These are phyloP conservation scores for Lepus europaeus DNA, from an alignment of 2,113 vertebrate species.

Conservation along the genomic window DNA sequence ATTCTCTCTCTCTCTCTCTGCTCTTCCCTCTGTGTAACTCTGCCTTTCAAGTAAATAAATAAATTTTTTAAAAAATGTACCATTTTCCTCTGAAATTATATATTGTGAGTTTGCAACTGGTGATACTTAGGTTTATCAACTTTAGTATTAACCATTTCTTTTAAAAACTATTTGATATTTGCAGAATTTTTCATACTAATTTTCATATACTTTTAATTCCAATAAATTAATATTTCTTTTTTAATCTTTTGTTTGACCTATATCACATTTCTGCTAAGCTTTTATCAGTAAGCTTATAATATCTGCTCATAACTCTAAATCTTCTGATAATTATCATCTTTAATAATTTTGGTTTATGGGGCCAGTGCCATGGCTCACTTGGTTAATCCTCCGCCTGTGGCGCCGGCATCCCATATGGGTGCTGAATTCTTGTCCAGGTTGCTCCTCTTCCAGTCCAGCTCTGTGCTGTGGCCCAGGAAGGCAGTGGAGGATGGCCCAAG, in stretches of 20 bases:
- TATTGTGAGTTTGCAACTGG: conserved; percentile 61
- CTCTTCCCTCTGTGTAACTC: too few species aligned
- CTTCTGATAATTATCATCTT: conserved; percentile 23
- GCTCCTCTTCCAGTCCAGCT: too few species aligned
- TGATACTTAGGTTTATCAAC: conserved; percentile 73
- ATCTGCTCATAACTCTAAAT: conserved; percentile 47
- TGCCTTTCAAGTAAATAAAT: too few species aligned
- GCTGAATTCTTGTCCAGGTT: too few species aligned
- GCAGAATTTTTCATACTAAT: conserved; percentile 75
- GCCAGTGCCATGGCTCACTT: too few species aligned
- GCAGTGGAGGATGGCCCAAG: too few species aligned
- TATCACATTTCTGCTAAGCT: not conserved
- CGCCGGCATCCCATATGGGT: too few species aligned
- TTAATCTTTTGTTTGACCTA: conserved; percentile 68
- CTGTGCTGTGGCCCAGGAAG: too few species aligned
- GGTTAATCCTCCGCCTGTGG: too few species aligned
- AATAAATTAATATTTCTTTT: conserved; percentile 67
- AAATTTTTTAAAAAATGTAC: too few species aligned
- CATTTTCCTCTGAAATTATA: conserved; percentile 77
- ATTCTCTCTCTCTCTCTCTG: too few species aligned
- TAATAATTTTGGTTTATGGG: not conserved
- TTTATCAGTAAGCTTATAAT: conserved; percentile 61
- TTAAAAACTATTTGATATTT: not conserved
- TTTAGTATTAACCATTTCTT: conserved; percentile 75
- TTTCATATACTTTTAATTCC: conserved; percentile 61